phyloP scores from a whole-genome alignment of 2,888 invertebrate species.

The Drosophila crucigera region DNA sequence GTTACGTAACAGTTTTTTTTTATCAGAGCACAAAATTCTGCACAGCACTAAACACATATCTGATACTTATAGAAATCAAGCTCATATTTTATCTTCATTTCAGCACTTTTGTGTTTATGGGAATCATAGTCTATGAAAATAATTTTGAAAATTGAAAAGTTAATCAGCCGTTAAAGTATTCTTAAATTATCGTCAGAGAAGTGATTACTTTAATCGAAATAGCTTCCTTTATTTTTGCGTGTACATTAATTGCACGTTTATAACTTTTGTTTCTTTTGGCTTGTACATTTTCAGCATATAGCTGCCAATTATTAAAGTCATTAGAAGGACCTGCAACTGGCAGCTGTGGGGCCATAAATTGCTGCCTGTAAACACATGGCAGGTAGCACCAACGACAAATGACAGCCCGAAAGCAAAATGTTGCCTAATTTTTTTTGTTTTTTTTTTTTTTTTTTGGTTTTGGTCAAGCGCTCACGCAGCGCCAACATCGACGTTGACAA shows the following conservation, averaged over 20 bases:
- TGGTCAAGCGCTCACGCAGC: constrained; percentile 20
- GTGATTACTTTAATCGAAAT: neutral
- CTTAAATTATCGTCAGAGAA: neutral
- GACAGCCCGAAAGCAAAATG: constrained; percentile 62
- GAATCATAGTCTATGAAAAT: neutral
- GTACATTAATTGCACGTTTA: constrained; percentile 20
- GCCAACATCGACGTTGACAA: constrained; percentile 62
- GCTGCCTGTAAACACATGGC: constrained; percentile 50
- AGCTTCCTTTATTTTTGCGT: neutral
- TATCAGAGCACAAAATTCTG: neutral
- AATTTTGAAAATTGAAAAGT: neutral
- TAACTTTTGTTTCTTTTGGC: neutral
- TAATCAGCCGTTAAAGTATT: neutral
- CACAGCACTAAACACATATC: neutral
- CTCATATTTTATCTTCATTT: neutral
- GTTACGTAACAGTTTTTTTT: neutral
- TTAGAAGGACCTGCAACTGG: constrained; percentile 40
- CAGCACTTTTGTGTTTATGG: neutral
- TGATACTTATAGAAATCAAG: neutral
- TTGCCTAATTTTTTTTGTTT: constrained; percentile 64
- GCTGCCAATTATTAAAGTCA: constrained; percentile 49
- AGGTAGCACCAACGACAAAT: constrained; percentile 57
- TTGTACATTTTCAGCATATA: neutral
- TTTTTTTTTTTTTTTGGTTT: constrained; percentile 26
- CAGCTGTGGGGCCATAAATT: constrained; percentile 59